phyloP scores from a whole-genome alignment of 1,140 invertebrate species.

The Drosophila jambulina region DNA sequence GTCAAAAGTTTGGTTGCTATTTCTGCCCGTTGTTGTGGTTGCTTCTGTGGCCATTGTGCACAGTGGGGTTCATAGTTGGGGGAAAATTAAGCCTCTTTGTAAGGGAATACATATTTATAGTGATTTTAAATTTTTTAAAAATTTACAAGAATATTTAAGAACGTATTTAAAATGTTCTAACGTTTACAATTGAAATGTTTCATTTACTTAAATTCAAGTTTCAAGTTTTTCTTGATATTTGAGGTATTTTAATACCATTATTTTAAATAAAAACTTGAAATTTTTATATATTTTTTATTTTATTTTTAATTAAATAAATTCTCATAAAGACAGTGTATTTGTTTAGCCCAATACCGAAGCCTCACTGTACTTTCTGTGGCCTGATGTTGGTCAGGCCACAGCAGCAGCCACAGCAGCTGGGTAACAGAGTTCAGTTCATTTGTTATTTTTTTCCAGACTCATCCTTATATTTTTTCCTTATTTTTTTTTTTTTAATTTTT shows the following conservation, averaged over 20 bases:
- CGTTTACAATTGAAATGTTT: too few species aligned
- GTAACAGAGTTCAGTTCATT: constrained; percentile 51
- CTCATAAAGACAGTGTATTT: background rate
- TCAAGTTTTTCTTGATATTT: too few species aligned
- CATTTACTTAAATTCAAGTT: too few species aligned
- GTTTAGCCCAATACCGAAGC: background rate
- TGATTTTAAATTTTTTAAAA: background rate
- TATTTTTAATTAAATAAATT: background rate
- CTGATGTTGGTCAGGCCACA: constrained; percentile 32
- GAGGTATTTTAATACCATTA: too few species aligned
- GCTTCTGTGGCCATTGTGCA: constrained; percentile 41
- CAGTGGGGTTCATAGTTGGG: constrained; percentile 21
- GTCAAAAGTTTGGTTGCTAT: constrained; percentile 45
- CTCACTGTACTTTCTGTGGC: constrained; percentile 34
- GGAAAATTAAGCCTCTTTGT: background rate
- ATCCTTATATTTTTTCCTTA: constrained; percentile 35
- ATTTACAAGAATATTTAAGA: background rate
- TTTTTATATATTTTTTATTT: too few species aligned
- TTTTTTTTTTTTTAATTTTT: constrained; percentile 34
- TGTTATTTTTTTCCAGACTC: constrained; percentile 62
- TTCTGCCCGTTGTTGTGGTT: constrained; percentile 16
- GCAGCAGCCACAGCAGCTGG: constrained; percentile 33
- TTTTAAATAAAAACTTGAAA: too few species aligned
- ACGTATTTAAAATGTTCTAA: too few species aligned
- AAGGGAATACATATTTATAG: background rate